A percentile compares a stretch with the other conserved stretches of the same genome.
Conservation (phyloP, 2,113 vertebrate species). For the Anarrhichthys ocellatus region DNA sequence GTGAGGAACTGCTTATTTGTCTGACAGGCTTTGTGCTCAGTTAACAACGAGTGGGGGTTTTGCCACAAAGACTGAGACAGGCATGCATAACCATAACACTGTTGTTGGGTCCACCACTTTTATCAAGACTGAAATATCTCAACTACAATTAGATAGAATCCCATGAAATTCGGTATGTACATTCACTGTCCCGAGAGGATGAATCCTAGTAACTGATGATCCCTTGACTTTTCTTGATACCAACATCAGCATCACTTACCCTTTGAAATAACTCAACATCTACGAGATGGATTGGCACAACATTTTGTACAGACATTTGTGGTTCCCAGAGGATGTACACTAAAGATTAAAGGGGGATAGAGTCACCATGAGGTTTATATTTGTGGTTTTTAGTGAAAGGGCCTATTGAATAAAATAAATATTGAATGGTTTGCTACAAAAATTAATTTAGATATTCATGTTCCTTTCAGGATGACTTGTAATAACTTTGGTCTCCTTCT, state of each 20-base stretch:
- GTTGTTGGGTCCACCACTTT: background rate
- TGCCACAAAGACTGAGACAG: slow-evolving; percentile 30
- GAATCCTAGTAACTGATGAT: background rate
- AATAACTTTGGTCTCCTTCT: background rate
- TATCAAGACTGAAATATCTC: background rate
- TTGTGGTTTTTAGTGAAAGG: background rate
- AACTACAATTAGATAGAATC: background rate
- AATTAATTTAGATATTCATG: background rate
- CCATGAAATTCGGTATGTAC: background rate
- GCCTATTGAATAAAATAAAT: too few species aligned
- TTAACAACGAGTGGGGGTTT: slow-evolving; percentile 29
- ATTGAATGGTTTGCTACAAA: background rate
- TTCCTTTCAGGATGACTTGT: background rate
- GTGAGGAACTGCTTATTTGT: slow-evolving; percentile 56
- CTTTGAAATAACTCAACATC: background rate
- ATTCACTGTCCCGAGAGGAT: background rate
- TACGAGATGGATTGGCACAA: background rate
- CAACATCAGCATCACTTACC: background rate
- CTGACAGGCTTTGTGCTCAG: slow-evolving; percentile 64
- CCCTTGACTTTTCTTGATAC: background rate
- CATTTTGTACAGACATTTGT: background rate
- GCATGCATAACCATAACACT: slow-evolving; percentile 30
- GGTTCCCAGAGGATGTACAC: background rate
- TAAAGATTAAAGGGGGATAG: background rate
- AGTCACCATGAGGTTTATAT: background rate